Base-by-base conservation (phyloP, 2,113 vertebrate genomes). In the Istiophorus platypterus region DNA sequence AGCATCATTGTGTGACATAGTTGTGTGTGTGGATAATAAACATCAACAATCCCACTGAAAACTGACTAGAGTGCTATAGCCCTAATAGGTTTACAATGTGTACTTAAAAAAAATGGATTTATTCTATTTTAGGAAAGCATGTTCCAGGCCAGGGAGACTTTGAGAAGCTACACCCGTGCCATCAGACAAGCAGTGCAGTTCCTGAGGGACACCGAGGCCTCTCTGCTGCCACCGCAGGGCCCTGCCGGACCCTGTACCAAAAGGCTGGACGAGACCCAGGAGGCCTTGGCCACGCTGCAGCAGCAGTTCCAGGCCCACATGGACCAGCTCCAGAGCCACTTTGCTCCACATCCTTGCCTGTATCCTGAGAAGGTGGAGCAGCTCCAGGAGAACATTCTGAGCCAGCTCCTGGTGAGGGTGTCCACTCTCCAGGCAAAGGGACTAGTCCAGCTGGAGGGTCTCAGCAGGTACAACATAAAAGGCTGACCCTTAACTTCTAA, bases 241-340 rank as follows among this genome's bases (percentile, higher is more conserved):
- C 85, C 94, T 2, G 72, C 92, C 0, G 76, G 88, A 26, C 66
- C 81, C 47, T 95, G 95, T 39, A 56, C 77, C 31, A 89, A 91
- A 4, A 22, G 67, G 31, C 72, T 93, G 15, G 76, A 93, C 22
- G 80, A 91, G 4, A 84, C 76, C 57, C 93, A 89, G 5, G 74
- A 76, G 66, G 64, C 77, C 37, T 42, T 88, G 70, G 24, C 3
- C 10, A 80, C 85, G 1, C 91, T 88, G 18, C 90, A 95, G 71
- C 88, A 95, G 29, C 94, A 95, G n/a, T 92, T 98, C 78, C 92
- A 95, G 54, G 88, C 89, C 22, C 69, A 93, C 4, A 52, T 95
- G 34, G 85, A 88, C 41, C 66, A 93, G 57, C 80, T 98, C 31
- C 94, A 95, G 85, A 88, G 80, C 9, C 85, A 95, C 62, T 75